Base-by-base conservation (phyloP, 1,140 invertebrate species). In the Hylyphantes graminicola region DNA sequence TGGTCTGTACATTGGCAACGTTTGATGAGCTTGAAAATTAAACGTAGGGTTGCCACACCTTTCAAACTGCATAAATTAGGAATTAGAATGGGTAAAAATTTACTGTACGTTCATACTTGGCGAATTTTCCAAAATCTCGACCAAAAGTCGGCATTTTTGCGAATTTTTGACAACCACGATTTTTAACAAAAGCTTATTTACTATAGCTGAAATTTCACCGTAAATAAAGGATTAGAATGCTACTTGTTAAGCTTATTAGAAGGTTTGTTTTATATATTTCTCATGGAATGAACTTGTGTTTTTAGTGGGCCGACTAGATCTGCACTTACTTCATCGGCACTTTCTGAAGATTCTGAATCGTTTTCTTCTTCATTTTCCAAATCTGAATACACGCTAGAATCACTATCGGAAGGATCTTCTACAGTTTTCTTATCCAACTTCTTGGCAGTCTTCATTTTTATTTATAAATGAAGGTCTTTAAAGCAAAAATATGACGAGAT, bases 361-460 rank as follows among this genome's bases (percentile, higher is more conserved):
- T 19, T 74, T 9, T 59, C 72, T 19, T 63, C 48, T 12, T 83
- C 89, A 76, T 90, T 89, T 65, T 89, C 89, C 55, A 90, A 61
- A 15, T 87, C 89, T 11, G 89, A 90, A 85, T 90, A 90, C 2
- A 87, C 88, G 87, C 89, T 90, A 2, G 89, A 89, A 76, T 89
- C 89, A 12, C 88, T 88, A 61, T 90, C 89, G 12, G 87, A 65
- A 19, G 17, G 10, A 8, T 61, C 50, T 19, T 76, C 35, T 63
- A 48, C 5, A 48, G 12, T 11, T 8, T 50, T 12, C 7, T 51
- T 53, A 51, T 51, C 57, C 12, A 17, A 15, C 6, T 61, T 61
- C 12, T 17, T 17, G 57, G 57, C 17, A 61, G 57, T 61, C 51
- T 72, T 72, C 5, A n/a, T 51, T 51, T 72, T 72, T 51, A 72